Evolutionary conservation across 1,140 invertebrate genomes (phyloP).

Genomic region (Mactra quadrangularis): DNA sequence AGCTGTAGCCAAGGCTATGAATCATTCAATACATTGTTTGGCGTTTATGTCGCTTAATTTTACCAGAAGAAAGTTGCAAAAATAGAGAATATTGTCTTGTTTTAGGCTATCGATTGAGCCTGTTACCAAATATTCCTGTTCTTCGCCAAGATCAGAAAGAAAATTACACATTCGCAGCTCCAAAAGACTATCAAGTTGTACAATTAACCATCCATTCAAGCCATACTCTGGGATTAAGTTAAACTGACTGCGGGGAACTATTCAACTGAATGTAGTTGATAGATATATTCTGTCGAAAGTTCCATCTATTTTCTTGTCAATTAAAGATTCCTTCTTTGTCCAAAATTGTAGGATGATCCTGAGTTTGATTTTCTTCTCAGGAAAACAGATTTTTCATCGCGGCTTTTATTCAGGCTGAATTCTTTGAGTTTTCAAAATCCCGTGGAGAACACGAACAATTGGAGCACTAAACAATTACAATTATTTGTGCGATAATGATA

Average conservation of each 20-base stretch:
- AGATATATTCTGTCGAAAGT: conserved; percentile 58
- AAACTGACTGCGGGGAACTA: conserved; percentile 46
- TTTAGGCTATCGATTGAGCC: conserved; percentile 38
- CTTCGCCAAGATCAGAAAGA: conserved; percentile 34
- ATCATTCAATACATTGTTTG: conserved; percentile 19
- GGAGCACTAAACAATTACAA: conserved; percentile 60
- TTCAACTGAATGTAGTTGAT: conserved; percentile 55
- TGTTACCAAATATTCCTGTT: conserved; percentile 54
- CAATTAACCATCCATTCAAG: conserved; percentile 50
- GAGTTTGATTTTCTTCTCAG: conserved; percentile 61
- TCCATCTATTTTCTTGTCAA: conserved; percentile 64
- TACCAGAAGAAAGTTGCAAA: conserved; percentile 11
- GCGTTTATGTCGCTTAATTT: conserved; percentile 22
- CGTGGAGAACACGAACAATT: conserved; percentile 48
- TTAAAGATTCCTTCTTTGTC: conserved; percentile 56
- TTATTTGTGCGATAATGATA: conserved; percentile 53
- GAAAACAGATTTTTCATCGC: conserved; percentile 55
- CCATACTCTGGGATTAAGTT: conserved; percentile 54
- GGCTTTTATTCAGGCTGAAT: conserved; percentile 57
- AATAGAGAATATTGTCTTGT: conserved; percentile 18
- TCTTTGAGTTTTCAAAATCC: conserved; percentile 45
- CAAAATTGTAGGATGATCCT: conserved; percentile 61
- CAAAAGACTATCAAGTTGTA: conserved; percentile 59
- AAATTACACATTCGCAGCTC: conserved; percentile 51
- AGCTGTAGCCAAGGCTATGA: neutral